These are phyloP conservation scores for Ctenochaetus hawaiiensis DNA, from an alignment of 2,797 vertebrate genomes.

Conservation along the genomic window DNA sequence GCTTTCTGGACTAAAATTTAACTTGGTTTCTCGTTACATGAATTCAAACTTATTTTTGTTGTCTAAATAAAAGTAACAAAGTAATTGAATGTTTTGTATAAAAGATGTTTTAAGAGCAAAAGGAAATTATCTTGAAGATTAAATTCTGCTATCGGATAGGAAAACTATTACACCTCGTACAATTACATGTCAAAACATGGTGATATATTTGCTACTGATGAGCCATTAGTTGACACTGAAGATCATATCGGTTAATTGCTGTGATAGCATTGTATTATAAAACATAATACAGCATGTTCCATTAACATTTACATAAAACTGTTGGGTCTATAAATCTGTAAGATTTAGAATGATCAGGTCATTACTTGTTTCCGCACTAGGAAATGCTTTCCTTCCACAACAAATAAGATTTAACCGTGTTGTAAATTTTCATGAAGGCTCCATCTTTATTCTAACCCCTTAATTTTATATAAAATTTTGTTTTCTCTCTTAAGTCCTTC, in stretches of 20 bases:
- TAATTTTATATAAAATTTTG: constrained; percentile 2
- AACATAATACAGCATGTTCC: not conserved
- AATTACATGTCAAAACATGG: not conserved
- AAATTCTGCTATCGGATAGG: not conserved
- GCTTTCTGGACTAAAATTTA: not conserved
- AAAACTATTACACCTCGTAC: not conserved
- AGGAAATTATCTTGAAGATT: not conserved
- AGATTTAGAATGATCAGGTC: not conserved
- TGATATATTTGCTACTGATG: not conserved
- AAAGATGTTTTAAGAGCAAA: not conserved
- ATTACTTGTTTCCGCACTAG: not conserved
- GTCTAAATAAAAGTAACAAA: not conserved
- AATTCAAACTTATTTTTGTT: not conserved
- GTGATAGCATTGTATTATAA: not conserved
- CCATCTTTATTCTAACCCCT: not conserved
- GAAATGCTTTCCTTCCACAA: not conserved
- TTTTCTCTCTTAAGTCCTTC: constrained; percentile 29
- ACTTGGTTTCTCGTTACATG: not conserved
- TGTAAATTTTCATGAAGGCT: not conserved
- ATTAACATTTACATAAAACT: not conserved
- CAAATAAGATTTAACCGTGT: not conserved
- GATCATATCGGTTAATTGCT: not conserved
- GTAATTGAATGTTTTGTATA: not conserved
- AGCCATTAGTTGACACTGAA: not conserved
- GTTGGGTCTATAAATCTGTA: not conserved